Evolutionary conservation across 2,797 vertebrate species (phyloP), one percentile per base, ranked within the genome.

Genomic region (Galaxias olidus): DNA sequence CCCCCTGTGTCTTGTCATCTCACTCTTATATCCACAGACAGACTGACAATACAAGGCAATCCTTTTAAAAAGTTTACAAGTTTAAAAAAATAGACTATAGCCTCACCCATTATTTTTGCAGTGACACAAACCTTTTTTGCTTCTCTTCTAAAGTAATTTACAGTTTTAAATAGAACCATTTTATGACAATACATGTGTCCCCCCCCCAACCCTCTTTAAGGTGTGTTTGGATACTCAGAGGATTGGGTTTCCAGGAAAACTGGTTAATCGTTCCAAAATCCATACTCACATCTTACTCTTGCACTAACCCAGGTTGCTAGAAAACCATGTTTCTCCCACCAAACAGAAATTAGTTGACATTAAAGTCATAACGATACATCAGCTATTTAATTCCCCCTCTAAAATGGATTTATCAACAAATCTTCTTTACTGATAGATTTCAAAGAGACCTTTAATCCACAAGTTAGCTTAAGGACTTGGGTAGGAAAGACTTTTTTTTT

Each of bases 51-150:
- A 48, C 53, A 54, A 53, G 30, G 30, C 76, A 81, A 82, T 83
- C 70, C 72, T 55, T 77, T 69, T 70, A 78, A 50, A 79, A 80
- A 73, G 78, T 84, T 83, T 82, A 73, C 84, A 84, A 75, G 72
- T 81, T 84, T 90, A 88, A 71, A 90, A 89, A 90, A 90, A 90
- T 88, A 88, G 83, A 88, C 81, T 88, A 83, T 88, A 80, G 76
- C 72, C 71, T 79, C 67, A 67, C 71, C 57, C 48, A 67, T 58
- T 59, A 41, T 56, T 20, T n/a, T 17, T 54, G 18, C 74, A 82
- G 76, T 59, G 73, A 79, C 52, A 75, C 30, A 30, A 30, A 30
- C 30, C 30, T 30, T 30, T 30, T 73, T 77, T 78, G 76, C 76
- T 74, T 75, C 62, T 70, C 30, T 61, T 11, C 76, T 83, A 68